These are phyloP conservation scores for Brachypodius melanocephalos DNA, from an alignment of 2,113 vertebrate genomes.

Conservation along the genomic window DNA sequence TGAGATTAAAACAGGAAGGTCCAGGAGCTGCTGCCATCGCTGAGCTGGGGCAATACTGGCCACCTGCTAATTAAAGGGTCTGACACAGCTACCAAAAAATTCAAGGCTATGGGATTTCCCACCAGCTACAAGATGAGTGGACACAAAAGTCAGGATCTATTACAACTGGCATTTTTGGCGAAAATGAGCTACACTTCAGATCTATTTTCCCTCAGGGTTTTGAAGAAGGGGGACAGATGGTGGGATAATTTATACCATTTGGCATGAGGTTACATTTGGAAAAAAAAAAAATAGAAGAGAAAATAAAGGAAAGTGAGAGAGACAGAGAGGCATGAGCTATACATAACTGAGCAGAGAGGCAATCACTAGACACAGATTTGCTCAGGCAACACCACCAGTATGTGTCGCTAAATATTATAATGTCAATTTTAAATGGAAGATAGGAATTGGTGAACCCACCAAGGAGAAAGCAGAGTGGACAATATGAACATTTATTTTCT, in stretches of 20 bases:
- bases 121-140: neutral
- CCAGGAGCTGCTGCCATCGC: neutral
- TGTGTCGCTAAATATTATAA: conserved; percentile 33
- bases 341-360: conserved; percentile 33
- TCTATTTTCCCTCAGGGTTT: conserved; percentile 58
- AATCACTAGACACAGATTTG: conserved; percentile 8
- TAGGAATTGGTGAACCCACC: neutral
- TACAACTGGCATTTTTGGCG: conserved; percentile 50
- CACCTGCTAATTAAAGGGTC: neutral
- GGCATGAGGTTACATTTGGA: conserved; percentile 45
- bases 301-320: conserved; percentile 45
- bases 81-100: neutral
- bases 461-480: neutral
- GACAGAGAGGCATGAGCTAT: conserved; percentile 59
- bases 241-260: conserved; percentile 70
- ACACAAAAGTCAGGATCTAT: conserved; percentile 35
- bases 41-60: neutral
- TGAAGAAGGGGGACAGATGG: conserved; percentile 65
- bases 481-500: neutral
- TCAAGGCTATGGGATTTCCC: conserved; percentile 19
- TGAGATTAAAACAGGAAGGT: neutral
- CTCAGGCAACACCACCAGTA: conserved; percentile 19
- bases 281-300: neutral
- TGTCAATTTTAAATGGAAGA: neutral
- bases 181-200: conserved; percentile 51